Base-by-base conservation (phyloP, 2,797 vertebrate species). In the Coreius guichenoti region DNA sequence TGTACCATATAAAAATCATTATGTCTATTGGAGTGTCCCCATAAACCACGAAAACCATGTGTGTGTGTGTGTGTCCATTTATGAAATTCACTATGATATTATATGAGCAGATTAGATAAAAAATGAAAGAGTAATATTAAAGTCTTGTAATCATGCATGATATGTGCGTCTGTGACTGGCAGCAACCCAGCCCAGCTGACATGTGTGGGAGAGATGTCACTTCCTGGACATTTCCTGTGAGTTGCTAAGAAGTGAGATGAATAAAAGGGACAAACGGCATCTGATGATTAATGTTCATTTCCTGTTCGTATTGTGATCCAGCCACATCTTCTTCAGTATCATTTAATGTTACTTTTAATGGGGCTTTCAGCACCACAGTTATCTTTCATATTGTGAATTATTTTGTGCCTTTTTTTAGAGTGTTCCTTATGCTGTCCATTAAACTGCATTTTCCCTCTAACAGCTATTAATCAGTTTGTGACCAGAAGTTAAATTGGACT, bases 161-260 rank as follows among this genome's bases (percentile, higher is more conserved):
- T 21, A 31, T 19, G 21, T 77, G 43, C 65, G 39, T 61, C 56
- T 73, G 21, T 76, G 56, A 67, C 39, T 23, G 36, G 67, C 72
- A 29, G 54, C 6, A 81, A n/a, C 49, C 47, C 67, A 23, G 33
- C 26, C n/a, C 49, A 68, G 76, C 65, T 78, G 45, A 83, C 11
- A 47, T 75, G 33, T 14, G 67, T 74, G n/a, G 54, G 67, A 82
- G 67, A 82, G 58, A 74, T 21, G 26, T n/a, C 63, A 45, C 73
- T 81, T 47, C 45, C 51, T 54, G 74, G 51, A 21, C 72, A 63
- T 26, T 76, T 84, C 70, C 65, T 73, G 56, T n/a, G 51, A 17
- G 49, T 51, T 56, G 14, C n/a, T 45, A 74, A 68, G 75, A 70
- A 36, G 54, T 29, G 9, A 79, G 19, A 29, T 26, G 56, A 69